phyloP scores from a whole-genome alignment of 2,888 invertebrate species.

The Megaustenia siamemsis region DNA sequence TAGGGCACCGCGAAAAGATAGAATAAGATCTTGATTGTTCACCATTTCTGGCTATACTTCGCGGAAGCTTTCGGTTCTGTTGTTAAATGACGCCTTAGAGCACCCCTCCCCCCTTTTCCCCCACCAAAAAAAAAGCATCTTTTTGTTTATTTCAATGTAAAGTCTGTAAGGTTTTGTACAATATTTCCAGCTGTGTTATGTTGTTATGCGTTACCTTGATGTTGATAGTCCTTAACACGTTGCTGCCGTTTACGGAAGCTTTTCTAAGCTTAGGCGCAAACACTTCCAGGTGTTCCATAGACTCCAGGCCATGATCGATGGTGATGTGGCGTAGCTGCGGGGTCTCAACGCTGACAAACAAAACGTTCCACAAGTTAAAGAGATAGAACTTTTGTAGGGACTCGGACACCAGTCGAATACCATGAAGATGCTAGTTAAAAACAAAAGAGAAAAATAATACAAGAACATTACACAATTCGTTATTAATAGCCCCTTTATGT shows the following conservation, averaged over 20 bases:
- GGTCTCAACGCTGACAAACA: slow-evolving; percentile 66
- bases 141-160: no score
- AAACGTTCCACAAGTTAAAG: slow-evolving; percentile 70
- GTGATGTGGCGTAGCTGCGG: slow-evolving; percentile 63
- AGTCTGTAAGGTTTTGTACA: no score
- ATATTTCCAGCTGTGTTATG: no score
- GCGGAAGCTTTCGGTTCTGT: no score
- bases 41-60: no score
- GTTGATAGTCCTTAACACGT: slow-evolving; percentile 63
- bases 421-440: slow-evolving; percentile 66
- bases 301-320: slow-evolving; percentile 69
- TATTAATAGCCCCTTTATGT: no score
- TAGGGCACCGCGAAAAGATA: no score
- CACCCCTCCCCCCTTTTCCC: no score
- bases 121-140: no score
- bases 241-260: slow-evolving; percentile 65
- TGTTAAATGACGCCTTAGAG: no score
- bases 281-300: slow-evolving; percentile 68
- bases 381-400: slow-evolving; percentile 70
- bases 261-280: slow-evolving; percentile 62
- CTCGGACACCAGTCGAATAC: slow-evolving; percentile 66
- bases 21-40: no score
- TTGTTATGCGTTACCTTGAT: slow-evolving; percentile 61
- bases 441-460: background rate
- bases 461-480: background rate